phyloP scores from a whole-genome alignment of 2,113 vertebrate genomes.

The Semicossyphus pulcher region DNA sequence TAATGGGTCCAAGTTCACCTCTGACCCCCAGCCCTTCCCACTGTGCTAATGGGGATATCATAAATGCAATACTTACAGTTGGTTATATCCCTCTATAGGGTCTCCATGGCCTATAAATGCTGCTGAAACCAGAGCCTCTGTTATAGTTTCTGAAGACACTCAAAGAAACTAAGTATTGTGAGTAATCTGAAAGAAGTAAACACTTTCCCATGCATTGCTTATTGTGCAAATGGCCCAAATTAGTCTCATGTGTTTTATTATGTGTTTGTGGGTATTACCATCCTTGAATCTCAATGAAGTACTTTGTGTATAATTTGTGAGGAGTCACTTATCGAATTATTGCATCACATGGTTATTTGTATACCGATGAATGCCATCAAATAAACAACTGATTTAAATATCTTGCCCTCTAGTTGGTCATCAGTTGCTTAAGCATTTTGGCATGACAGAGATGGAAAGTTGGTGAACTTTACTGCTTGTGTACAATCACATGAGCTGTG shows the following conservation, averaged over 20 bases:
- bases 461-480: background rate
- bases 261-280: background rate
- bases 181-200: background rate
- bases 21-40: constrained; percentile 14
- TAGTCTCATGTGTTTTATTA: background rate
- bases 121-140: background rate
- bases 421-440: background rate
- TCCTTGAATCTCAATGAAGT: background rate
- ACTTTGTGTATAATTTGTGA: background rate
- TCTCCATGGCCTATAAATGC: background rate
- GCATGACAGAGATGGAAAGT: background rate
- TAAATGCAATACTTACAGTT: constrained; percentile 29
- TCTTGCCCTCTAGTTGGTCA: background rate
- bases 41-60: constrained; percentile 26
- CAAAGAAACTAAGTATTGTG: background rate
- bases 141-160: background rate
- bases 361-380: no score
- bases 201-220: background rate
- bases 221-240: background rate
- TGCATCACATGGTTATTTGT: background rate
- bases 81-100: background rate
- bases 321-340: background rate
- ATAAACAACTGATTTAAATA: background rate
- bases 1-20: constrained; percentile 57
- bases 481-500: background rate